phyloP scores from a whole-genome alignment of 2,113 vertebrate genomes.

The Lagopus muta region DNA sequence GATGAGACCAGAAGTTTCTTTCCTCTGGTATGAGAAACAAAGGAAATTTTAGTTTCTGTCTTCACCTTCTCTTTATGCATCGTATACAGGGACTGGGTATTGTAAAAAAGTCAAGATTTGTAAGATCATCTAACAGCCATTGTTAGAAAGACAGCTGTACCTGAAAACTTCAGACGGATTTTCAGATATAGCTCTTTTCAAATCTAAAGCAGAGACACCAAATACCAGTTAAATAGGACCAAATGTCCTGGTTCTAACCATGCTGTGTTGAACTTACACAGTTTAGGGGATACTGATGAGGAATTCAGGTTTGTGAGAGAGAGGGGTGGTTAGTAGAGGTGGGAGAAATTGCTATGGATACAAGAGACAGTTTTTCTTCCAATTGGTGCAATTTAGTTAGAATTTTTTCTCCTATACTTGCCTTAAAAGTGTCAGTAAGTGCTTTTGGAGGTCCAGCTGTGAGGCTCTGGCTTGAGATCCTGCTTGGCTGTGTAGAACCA shows the following conservation, averaged over 20 bases:
- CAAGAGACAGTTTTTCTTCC: not conserved
- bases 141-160: not conserved
- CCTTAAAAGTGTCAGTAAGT: not conserved
- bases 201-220: not conserved
- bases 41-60: not conserved
- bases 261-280: not conserved
- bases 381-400: not conserved
- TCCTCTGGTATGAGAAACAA: not conserved
- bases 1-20: not conserved
- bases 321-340: not conserved
- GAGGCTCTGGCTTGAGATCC: not conserved
- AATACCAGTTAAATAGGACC: not conserved
- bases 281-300: not conserved
- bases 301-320: not conserved
- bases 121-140: not conserved
- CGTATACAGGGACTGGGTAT: not conserved
- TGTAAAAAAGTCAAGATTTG: not conserved
- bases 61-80: not conserved
- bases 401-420: not conserved
- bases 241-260: not conserved
- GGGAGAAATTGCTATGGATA: not conserved
- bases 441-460: not conserved
- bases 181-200: not conserved
- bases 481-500: not conserved
- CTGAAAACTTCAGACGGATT: not conserved